These are phyloP conservation scores for Fregata magnificens DNA, from an alignment of 2,113 vertebrate genomes.

Conservation along the genomic window DNA sequence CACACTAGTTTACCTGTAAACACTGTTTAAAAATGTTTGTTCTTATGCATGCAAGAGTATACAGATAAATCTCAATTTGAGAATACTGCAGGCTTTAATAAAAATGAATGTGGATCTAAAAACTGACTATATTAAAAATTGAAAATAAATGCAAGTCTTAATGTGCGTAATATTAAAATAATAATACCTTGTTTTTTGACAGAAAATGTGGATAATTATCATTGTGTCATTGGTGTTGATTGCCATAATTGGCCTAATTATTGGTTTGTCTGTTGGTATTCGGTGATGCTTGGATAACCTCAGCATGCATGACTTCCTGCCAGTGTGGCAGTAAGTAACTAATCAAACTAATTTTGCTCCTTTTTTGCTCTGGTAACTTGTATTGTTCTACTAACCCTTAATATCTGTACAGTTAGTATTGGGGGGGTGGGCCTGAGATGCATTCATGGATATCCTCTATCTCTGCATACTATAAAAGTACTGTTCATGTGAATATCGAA, in stretches of 20 bases:
- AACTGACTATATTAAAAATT: not conserved
- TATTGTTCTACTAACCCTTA: not conserved
- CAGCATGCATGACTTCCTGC: conserved; percentile 54
- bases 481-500: not conserved
- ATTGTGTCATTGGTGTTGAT: conserved; percentile 80
- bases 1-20: not conserved
- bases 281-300: conserved; percentile 62
- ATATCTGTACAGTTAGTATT: too few species aligned
- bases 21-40: not conserved
- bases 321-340: conserved; percentile 73
- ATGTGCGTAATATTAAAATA: not conserved
- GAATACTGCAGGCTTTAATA: not conserved
- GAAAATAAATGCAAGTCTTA: not conserved
- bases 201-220: conserved; percentile 90
- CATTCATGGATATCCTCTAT: not conserved
- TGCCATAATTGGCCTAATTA: conserved; percentile 84
- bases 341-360: conserved; percentile 43
- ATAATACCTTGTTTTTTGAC: conserved; percentile 66
- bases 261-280: conserved; percentile 88
- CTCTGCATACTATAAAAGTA: rapidly evolving
- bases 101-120: not conserved
- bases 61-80: not conserved
- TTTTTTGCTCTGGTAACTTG: not conserved
- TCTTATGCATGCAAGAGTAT: not conserved
- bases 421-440: not conserved